phyloP scores from a whole-genome alignment of 2,797 vertebrate species.

The Ispidina picta region DNA sequence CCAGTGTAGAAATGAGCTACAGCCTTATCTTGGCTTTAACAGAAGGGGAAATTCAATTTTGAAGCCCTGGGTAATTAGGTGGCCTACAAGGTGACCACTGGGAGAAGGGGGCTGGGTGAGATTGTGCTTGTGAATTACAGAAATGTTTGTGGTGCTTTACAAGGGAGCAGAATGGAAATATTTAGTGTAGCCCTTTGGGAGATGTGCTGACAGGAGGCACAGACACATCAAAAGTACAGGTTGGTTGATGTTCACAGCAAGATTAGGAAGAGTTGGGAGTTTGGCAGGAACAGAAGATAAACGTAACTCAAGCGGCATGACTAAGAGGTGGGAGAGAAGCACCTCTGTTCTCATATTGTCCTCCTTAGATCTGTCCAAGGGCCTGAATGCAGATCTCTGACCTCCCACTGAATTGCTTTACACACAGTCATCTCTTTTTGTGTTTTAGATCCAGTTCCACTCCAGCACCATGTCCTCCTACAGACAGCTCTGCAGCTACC shows the following conservation, averaged over 20 bases:
- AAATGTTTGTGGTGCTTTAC: neutral
- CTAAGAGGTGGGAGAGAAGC: neutral
- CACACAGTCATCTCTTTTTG: neutral
- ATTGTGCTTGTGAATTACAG: neutral
- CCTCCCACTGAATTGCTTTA: neutral
- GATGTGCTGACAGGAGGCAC: neutral
- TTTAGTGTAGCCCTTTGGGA: neutral
- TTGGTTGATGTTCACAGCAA: neutral
- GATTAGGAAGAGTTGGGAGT: neutral
- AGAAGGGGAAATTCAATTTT: neutral
- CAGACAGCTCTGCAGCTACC: slow-evolving; percentile 13
- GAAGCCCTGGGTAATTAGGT: neutral
- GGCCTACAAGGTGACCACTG: neutral
- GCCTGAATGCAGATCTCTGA: neutral
- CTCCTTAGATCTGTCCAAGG: neutral
- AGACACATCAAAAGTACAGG: neutral
- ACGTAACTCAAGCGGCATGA: neutral
- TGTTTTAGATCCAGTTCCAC: neutral
- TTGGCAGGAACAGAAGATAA: neutral
- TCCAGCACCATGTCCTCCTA: neutral
- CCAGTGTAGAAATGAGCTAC: neutral
- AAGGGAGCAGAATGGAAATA: neutral
- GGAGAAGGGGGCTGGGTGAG: neutral
- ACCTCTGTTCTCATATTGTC: neutral
- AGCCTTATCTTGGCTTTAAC: neutral